A percentile compares a stretch with the other conserved stretches of the same genome.
phyloP scores from a whole-genome alignment of 2,113 vertebrate species.

The Lepisosteus osseus region DNA sequence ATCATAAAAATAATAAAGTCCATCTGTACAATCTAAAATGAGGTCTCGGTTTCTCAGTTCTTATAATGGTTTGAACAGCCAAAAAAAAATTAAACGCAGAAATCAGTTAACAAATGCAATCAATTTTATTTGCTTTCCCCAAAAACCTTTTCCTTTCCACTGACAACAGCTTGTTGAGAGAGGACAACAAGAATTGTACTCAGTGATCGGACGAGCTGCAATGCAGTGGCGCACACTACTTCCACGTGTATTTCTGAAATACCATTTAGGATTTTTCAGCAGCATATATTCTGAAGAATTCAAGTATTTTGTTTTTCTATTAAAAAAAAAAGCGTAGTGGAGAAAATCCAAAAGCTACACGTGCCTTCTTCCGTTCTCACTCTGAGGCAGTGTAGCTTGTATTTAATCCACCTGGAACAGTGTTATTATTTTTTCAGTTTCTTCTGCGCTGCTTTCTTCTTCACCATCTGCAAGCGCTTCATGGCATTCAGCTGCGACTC shows the following conservation, averaged over 20 bases:
- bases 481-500: conserved; percentile 96
- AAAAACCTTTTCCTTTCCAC: conserved; percentile 15
- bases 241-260: too few species aligned
- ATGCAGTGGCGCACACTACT: too few species aligned
- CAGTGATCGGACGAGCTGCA: not conserved
- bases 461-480: conserved; percentile 94
- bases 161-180: not conserved
- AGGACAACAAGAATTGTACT: conserved; percentile 6
- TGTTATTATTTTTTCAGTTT: conserved; percentile 84
- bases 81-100: too few species aligned
- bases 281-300: conserved; percentile 46
- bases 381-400: not conserved
- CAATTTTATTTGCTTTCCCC: too few species aligned
- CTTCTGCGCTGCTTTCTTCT: conserved; percentile 97
- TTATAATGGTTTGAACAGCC: conserved; percentile 13
- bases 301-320: conserved; percentile 46
- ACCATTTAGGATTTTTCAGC: conserved; percentile 28
- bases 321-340: not conserved
- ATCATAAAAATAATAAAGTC: too few species aligned
- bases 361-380: not conserved
- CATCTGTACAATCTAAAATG: too few species aligned
- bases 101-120: too few species aligned
- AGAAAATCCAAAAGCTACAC: conserved; percentile 1
- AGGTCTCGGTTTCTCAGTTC: not conserved
- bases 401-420: conserved; percentile 12